Evolutionary conservation across 2,113 vertebrate species (phyloP), one percentile per base, ranked within the genome.

Genomic region (Talpa occidentalis): DNA sequence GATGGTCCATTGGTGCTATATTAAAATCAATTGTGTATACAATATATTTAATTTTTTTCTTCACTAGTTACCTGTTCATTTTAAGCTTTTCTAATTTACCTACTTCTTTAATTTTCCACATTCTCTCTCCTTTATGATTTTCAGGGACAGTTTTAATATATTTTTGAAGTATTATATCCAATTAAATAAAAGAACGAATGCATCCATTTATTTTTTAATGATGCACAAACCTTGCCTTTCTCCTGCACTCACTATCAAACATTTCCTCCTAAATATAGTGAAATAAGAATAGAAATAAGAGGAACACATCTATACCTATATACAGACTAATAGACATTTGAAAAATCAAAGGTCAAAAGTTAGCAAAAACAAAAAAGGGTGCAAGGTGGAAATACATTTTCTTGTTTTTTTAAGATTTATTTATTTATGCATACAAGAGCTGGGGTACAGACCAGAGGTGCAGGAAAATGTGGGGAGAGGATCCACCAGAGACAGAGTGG

Each of bases 181-280:
- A 89, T 42, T 97, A 95, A 88, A 64, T 86, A 64, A 93, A 92
- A 93, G 52, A 95, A 96, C 73, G 67, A 93, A 95, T 96, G 44
- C 69, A 90, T 94, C 85, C 69, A 92, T 96, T 95, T 89, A 93
- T 93, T 96, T 94, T 96, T 95, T 92, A 96, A 97, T 90, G 62
- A 73, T 94, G 64, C 88, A 89, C 42, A 89, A 90, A 93, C 11
- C 87, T 95, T 93, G 47, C 83, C 80, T 93, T 96, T 83, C 73
- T 94, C 66, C 56, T 66, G 59, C 22, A 10, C 35, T 92, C 86
- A 88, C 64, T 37, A 77, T 52, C 42, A 37, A 76, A 77, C 21
- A 86, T 96, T 90, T 93, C 66, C 44, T 74, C 49, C 19, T 47
- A 84, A 81, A 22, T 5, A 59, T 9, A 92, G 42, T 95, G 80